Evolutionary conservation across 2,888 invertebrate genomes (phyloP).

Genomic region (Portevinia maculata): DNA sequence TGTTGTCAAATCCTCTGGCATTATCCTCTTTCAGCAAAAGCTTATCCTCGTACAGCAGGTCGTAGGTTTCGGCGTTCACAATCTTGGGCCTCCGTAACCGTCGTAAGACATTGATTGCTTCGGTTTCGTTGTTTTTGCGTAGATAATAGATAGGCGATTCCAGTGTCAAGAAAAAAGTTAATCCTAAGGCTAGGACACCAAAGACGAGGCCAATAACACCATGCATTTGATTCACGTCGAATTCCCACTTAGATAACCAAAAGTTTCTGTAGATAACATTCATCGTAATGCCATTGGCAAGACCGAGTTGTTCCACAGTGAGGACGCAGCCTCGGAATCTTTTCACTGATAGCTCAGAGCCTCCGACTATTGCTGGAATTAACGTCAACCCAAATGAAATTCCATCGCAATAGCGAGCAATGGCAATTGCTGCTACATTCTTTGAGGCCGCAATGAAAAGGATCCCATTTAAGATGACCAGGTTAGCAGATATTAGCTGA

Average conservation of each 20-base stretch:
- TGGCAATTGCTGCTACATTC: slow-evolving; percentile 71
- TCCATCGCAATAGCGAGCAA: slow-evolving; percentile 79
- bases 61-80: slow-evolving; percentile 76
- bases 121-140: slow-evolving; percentile 76
- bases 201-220: slow-evolving; percentile 76
- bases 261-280: slow-evolving; percentile 75
- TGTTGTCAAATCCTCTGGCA: slow-evolving; percentile 65
- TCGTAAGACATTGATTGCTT: slow-evolving; percentile 77
- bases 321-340: slow-evolving; percentile 75
- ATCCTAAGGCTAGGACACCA: slow-evolving; percentile 74
- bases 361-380: slow-evolving; percentile 78
- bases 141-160: slow-evolving; percentile 79
- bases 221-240: slow-evolving; percentile 75
- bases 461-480: slow-evolving; percentile 76
- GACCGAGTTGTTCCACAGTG: slow-evolving; percentile 76
- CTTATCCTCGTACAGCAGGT: slow-evolving; percentile 78
- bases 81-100: slow-evolving; percentile 76
- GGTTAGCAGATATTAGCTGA: slow-evolving; percentile 18
- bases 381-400: slow-evolving; percentile 78
- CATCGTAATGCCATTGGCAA: slow-evolving; percentile 76
- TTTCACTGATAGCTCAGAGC: slow-evolving; percentile 76
- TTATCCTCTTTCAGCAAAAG: slow-evolving; percentile 77
- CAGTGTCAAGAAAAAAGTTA: slow-evolving; percentile 67
- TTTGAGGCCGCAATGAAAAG: slow-evolving; percentile 75
- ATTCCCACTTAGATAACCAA: slow-evolving; percentile 51